Evolutionary conservation across 2,113 vertebrate species (phyloP).

Genomic region (Halichoerus grypus): DNA sequence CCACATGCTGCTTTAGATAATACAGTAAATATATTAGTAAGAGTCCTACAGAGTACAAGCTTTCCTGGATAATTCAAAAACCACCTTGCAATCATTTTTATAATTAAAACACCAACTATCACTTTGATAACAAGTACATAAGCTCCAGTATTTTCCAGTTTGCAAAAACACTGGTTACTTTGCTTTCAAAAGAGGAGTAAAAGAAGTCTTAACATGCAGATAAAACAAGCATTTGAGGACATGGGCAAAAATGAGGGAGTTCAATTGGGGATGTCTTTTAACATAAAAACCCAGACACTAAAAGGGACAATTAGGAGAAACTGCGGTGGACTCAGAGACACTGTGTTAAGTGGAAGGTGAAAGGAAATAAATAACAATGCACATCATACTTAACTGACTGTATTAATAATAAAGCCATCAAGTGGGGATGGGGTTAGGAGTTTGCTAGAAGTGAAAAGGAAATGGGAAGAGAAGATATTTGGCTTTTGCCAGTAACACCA

Average conservation of each 20-base stretch:
- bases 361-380: neutral
- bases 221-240: neutral
- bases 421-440: neutral
- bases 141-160: neutral
- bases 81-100: neutral
- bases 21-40: neutral
- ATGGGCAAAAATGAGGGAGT: neutral
- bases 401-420: neutral
- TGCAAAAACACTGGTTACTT: neutral
- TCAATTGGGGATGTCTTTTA: neutral
- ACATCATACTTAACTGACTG: neutral
- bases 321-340: neutral
- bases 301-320: neutral
- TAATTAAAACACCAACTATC: neutral
- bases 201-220: neutral
- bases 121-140: neutral
- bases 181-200: neutral
- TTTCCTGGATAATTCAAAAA: conserved; percentile 27
- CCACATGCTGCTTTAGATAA: neutral
- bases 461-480: neutral
- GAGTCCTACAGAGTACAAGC: neutral
- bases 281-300: neutral
- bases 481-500: neutral
- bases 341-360: neutral
- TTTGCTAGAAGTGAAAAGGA: neutral